phyloP scores from a whole-genome alignment of 2,888 invertebrate genomes.

The Molorchus minor region DNA sequence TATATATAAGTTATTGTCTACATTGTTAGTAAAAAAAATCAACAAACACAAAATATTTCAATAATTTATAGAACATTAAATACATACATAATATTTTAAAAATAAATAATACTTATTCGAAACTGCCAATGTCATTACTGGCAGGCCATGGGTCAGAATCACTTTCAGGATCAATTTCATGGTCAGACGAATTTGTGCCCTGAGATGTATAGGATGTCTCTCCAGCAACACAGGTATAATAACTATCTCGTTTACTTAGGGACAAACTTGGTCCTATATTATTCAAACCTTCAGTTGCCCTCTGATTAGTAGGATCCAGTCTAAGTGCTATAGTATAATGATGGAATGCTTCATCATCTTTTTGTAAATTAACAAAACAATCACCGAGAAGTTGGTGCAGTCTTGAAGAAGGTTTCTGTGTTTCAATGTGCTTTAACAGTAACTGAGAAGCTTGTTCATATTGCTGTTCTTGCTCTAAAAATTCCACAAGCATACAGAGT shows the following conservation, averaged over 20 bases:
- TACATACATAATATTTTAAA: too few relatives aligned
- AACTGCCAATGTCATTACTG: slow-evolving; percentile 18
- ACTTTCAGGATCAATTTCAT: slow-evolving; percentile 57
- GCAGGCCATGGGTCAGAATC: slow-evolving; percentile 60
- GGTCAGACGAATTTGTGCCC: slow-evolving; percentile 61
- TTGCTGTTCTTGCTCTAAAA: slow-evolving; percentile 73
- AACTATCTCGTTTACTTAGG: slow-evolving; percentile 65
- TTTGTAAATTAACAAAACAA: slow-evolving; percentile 68
- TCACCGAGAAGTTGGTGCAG: slow-evolving; percentile 75
- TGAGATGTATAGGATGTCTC: slow-evolving; percentile 64
- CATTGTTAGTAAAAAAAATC: too few relatives aligned
- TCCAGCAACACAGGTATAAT: slow-evolving; percentile 65
- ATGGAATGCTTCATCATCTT: slow-evolving; percentile 74
- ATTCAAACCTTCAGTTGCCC: slow-evolving; percentile 73
- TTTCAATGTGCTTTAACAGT: slow-evolving; percentile 71
- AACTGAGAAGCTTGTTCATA: slow-evolving; percentile 74
- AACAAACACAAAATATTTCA: background rate
- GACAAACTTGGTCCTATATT: slow-evolving; percentile 64
- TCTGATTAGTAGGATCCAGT: slow-evolving; percentile 72
- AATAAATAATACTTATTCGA: slow-evolving; percentile 19
- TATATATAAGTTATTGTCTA: too few relatives aligned
- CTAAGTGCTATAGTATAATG: slow-evolving; percentile 74
- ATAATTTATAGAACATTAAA: background rate
- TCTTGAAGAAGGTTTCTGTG: slow-evolving; percentile 68
- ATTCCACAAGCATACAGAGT: slow-evolving; percentile 75